Evolutionary conservation across 2,797 vertebrate genomes (phyloP).

Genomic region (Tenualosa thibaudeaui): DNA sequence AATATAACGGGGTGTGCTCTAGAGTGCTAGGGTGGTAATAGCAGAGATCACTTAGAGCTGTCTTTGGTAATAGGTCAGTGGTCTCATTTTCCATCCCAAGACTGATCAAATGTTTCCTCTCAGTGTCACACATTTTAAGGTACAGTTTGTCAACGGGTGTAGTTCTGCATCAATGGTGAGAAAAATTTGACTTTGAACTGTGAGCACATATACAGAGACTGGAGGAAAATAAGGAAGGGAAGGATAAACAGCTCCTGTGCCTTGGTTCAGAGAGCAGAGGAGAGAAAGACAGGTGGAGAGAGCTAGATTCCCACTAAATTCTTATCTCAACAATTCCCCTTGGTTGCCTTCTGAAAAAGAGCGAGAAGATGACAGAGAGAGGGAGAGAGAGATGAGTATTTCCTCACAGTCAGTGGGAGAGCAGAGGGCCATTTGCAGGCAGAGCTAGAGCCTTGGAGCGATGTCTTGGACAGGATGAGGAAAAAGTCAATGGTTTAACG

Average conservation of each 20-base stretch:
- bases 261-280: not conserved
- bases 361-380: not conserved
- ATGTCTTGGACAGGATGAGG: not conserved
- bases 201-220: not conserved
- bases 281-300: not conserved
- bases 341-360: not conserved
- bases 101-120: not conserved
- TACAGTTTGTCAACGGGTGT: not conserved
- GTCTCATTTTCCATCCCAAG: not conserved
- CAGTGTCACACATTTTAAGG: not conserved
- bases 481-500: not conserved
- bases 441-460: not conserved
- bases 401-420: not conserved
- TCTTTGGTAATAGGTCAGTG: not conserved
- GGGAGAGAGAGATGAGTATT: not conserved
- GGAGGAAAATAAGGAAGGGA: not conserved
- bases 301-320: not conserved
- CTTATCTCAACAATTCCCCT: not conserved
- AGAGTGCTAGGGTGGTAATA: not conserved
- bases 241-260: not conserved
- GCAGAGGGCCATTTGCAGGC: conserved; percentile 1
- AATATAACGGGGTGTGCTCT: not conserved
- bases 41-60: no score
- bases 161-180: not conserved
- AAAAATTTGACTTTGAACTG: not conserved